Conservation (phyloP, 1,140 invertebrate genomes). For the Neelides sp. region DNA sequence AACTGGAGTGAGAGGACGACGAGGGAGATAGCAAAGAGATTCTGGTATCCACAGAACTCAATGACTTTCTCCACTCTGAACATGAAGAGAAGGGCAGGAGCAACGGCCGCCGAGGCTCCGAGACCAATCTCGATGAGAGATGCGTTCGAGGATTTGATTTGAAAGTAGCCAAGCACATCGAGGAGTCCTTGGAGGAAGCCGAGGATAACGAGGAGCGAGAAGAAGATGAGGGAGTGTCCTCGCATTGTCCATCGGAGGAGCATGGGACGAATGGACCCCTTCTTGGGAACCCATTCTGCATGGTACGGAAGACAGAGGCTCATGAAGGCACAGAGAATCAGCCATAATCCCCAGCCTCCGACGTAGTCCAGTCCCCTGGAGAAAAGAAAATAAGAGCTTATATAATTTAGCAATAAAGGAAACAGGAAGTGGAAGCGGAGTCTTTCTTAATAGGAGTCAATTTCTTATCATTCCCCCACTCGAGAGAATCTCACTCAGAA, state of each 20-base stretch:
- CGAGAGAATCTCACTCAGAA: no score
- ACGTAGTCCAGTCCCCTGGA: slow-evolving; percentile 26
- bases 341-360: slow-evolving; percentile 16
- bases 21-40: slow-evolving; percentile 25
- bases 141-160: slow-evolving; percentile 14
- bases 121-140: slow-evolving; percentile 22
- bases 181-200: slow-evolving; percentile 21
- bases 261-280: slow-evolving; percentile 23
- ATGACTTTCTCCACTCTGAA: slow-evolving; percentile 30
- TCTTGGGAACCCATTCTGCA: slow-evolving; percentile 29
- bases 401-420: no score
- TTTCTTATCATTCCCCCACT: no score
- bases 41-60: slow-evolving; percentile 29
- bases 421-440: no score
- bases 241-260: slow-evolving; percentile 18
- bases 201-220: slow-evolving; percentile 17
- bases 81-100: slow-evolving; percentile 24
- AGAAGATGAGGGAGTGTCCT: slow-evolving; percentile 22
- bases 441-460: no score
- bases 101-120: slow-evolving; percentile 20
- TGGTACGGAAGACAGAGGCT: slow-evolving; percentile 19
- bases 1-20: slow-evolving; percentile 29
- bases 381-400: slow-evolving; percentile 7
- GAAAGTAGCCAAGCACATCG: slow-evolving; percentile 23
- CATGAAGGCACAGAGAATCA: slow-evolving; percentile 14